Evolutionary conservation across 2,797 vertebrate genomes (phyloP).

Genomic region (Distichodus sexfasciatus): DNA sequence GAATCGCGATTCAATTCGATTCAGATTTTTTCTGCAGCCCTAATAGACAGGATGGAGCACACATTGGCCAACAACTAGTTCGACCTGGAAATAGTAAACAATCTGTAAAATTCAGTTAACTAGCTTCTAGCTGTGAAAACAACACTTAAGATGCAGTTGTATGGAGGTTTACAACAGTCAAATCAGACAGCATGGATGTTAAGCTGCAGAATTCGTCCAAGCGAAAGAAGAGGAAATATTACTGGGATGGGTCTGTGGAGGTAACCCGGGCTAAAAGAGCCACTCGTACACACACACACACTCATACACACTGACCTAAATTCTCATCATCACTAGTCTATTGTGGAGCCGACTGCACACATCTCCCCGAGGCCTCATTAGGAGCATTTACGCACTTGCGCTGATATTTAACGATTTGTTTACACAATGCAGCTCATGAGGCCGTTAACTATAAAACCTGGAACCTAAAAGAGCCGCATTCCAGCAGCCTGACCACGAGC

Average conservation of each 20-base stretch:
- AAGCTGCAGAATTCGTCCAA: not conserved
- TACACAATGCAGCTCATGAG: conserved; percentile 63
- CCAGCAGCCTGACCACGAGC: conserved; percentile 13
- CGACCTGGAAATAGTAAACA: not conserved
- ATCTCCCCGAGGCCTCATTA: conserved; percentile 70
- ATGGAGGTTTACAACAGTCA: not conserved
- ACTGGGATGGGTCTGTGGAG: not conserved
- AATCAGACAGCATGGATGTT: not conserved
- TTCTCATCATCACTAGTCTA: conserved; percentile 65
- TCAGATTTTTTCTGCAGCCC: no score
- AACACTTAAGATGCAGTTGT: not conserved
- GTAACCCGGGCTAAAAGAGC: not conserved
- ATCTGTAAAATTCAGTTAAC: not conserved
- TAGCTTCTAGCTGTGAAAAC: not conserved
- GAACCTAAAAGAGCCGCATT: conserved; percentile 20
- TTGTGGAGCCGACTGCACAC: conserved; percentile 62
- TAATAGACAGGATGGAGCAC: not conserved
- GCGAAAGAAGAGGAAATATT: conserved; percentile 5
- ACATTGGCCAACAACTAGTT: not conserved
- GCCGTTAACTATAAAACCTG: conserved; percentile 56
- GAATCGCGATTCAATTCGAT: no score
- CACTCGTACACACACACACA: conserved; percentile 5
- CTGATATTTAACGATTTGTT: conserved; percentile 73
- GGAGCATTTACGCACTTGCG: conserved; percentile 60
- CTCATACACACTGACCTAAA: conserved; percentile 64